phyloP scores from a whole-genome alignment of 2,113 vertebrate species.

The Lagenorhynchus albirostris region DNA sequence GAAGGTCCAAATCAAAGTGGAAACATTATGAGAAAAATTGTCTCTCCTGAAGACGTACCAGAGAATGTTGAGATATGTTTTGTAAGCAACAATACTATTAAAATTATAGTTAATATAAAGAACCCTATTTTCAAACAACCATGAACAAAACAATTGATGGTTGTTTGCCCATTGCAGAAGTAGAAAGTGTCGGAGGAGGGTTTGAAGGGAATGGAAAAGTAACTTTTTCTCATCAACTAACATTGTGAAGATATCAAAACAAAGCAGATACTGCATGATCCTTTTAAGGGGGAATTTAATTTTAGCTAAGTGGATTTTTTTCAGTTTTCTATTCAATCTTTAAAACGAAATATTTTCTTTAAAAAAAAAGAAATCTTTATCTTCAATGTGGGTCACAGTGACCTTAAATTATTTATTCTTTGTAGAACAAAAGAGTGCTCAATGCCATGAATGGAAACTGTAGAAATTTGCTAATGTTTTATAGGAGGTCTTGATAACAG shows the following conservation, averaged over 20 bases:
- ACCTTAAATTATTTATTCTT: constrained; percentile 55
- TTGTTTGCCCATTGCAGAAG: not conserved
- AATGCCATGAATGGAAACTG: not conserved
- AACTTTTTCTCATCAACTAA: not conserved
- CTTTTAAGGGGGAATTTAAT: constrained; percentile 28
- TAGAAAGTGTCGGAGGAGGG: not conserved
- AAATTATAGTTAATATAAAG: not conserved
- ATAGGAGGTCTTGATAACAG: not conserved
- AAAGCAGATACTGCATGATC: not conserved
- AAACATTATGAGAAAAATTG: not conserved
- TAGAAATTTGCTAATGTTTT: constrained; percentile 36
- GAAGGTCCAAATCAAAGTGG: not conserved
- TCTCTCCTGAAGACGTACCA: not conserved
- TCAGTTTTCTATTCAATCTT: constrained; percentile 40
- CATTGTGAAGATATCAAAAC: not conserved
- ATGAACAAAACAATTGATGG: not conserved
- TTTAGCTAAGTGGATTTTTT: constrained; percentile 19
- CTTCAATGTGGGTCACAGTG: constrained; percentile 35
- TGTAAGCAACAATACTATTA: not conserved
- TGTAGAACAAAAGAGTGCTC: constrained; percentile 58
- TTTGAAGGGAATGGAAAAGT: not conserved
- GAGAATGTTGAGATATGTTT: not conserved
- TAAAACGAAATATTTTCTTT: constrained; percentile 45
- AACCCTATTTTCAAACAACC: not conserved
- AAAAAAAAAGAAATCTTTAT: constrained; percentile 10